Percentiles rank a stretch among this genome's conserved stretches.
Conservation (phyloP, 1,140 invertebrate species). For the Drosophila aff. region DNA sequence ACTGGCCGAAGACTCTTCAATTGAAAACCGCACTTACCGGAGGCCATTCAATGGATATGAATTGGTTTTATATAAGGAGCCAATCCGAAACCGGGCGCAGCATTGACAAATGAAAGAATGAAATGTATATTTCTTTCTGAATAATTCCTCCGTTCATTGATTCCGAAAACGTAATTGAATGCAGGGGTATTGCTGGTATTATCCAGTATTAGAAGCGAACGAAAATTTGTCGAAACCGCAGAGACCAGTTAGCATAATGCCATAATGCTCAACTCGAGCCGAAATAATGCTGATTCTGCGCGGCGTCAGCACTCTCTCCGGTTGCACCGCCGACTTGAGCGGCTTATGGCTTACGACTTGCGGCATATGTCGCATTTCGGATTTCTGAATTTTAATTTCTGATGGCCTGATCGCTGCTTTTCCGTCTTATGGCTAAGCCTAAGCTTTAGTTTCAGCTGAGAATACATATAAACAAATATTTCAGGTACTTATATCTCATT, state of each 20-base stretch:
- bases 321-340: conserved; percentile 57
- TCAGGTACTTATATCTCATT: background rate
- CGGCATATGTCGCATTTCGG: conserved; percentile 31
- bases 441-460: conserved; percentile 46
- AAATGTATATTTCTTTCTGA: conserved; percentile 61
- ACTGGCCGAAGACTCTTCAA: conserved; percentile 50
- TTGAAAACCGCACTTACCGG: conserved; percentile 58
- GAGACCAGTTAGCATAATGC: conserved; percentile 49
- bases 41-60: conserved; percentile 72
- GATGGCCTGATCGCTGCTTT: conserved; percentile 24
- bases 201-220: conserved; percentile 57
- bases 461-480: background rate
- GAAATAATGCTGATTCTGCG: conserved; percentile 54
- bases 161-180: conserved; percentile 80
- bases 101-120: conserved; percentile 38
- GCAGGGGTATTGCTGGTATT: conserved; percentile 29
- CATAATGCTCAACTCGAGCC: conserved; percentile 45
- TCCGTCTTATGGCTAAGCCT: conserved; percentile 40
- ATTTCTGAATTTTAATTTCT: conserved; percentile 13
- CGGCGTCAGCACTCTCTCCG: conserved; percentile 63
- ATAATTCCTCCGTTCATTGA: conserved; percentile 76
- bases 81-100: conserved; percentile 15
- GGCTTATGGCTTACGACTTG: conserved; percentile 40
- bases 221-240: conserved; percentile 40
- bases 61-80: conserved; percentile 52